Base-by-base conservation (phyloP, 2,888 invertebrate species). In the Lymantria dispar region DNA sequence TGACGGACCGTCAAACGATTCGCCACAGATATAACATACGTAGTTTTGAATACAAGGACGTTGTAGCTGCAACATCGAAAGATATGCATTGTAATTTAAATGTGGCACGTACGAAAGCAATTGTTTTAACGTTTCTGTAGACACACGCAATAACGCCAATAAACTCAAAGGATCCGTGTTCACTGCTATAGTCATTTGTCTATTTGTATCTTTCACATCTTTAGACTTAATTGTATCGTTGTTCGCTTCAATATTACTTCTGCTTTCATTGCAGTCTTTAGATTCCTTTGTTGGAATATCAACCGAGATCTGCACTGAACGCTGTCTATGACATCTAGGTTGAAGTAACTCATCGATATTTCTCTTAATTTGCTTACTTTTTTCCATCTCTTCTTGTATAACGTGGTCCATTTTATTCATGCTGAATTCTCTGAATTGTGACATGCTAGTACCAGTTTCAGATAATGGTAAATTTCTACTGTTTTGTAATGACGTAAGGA, bases 91-190 rank as follows among this genome's bases (percentile, higher is more conserved):
- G 51, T 75, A 83, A 50, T 80, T 75, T 39, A 87, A 62, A 7
- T 68, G 60, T 2, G 83, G 81, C 62, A 87, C 54, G 49, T 72
- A 82, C 0, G 85, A 83, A 10, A 89, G 49, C 1, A 87, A 54
- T 50, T 75, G 74, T 56, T 70, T 80, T 5, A 87, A 52, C 0
- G 82, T 68, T 11, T 85, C 86, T 0, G 77, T 71, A 1, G 87
- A 87, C 40, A 87, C 64, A 14, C 69, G 75, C 42, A 89, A 38
- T 38, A 89, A 59, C 1, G 80, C 76, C 0, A 80, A 46, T 10
- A 87, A 57, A 9, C 86, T 80, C 0, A 88, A 49, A 8, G 88
- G 88, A 45, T 89, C 90, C 3, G 89, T 89, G 49, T 89, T 89
- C n/a, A 86, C 83, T 3, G 84, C 86, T 50, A 82, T 82, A 0